These are phyloP conservation scores for Rhynchonycteris naso DNA, from an alignment of 2,797 vertebrate species.

Conservation along the genomic window DNA sequence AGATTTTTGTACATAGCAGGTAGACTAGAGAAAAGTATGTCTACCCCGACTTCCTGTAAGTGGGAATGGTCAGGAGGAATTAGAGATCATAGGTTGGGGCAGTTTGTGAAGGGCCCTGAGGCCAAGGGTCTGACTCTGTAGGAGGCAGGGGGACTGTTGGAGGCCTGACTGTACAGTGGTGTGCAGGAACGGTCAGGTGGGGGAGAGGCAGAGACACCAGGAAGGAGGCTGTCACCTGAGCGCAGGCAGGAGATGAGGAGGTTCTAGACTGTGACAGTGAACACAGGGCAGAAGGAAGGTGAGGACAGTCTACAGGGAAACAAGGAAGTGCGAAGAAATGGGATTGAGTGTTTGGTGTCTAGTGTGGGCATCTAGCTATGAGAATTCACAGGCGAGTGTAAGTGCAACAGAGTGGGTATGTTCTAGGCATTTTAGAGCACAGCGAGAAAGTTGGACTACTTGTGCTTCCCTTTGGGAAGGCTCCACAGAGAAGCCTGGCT, in stretches of 20 bases:
- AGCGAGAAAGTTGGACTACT: background rate
- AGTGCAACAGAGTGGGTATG: background rate
- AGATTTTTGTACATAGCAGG: background rate
- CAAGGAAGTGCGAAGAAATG: background rate
- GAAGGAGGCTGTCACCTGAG: background rate
- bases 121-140: background rate
- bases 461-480: background rate
- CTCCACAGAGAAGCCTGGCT: background rate
- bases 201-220: background rate
- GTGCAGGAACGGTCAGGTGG: background rate
- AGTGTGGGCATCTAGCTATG: background rate
- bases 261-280: background rate
- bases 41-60: background rate
- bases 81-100: background rate
- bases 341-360: background rate
- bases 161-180: background rate
- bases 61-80: background rate
- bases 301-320: background rate
- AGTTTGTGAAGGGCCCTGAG: background rate
- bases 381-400: background rate
- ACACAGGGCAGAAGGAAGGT: background rate
- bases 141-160: background rate
- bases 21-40: background rate
- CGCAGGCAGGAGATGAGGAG: background rate
- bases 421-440: background rate